Base-by-base conservation (phyloP, 2,888 invertebrate species). In the Epirrhoe alternata region DNA sequence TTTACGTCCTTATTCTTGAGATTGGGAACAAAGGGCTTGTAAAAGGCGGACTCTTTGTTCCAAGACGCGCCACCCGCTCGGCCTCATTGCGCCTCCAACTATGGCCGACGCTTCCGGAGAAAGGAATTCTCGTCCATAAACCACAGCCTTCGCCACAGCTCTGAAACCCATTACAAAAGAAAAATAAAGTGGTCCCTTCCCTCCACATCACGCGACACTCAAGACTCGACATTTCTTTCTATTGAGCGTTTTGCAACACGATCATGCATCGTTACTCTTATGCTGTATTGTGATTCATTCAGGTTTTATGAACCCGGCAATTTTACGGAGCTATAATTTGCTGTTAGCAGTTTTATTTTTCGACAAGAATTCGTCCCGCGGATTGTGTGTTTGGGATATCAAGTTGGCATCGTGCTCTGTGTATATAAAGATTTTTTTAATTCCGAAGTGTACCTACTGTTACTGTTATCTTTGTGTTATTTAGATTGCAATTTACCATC, bases 161-260 rank as follows among this genome's bases (percentile, higher is more conserved):
- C 72, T 72, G 73, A 78, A 65, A 70, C 67, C 70, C 75, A 75
- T 77, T 76, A 50, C 12, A 68, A 74, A 80, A 77, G 73, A 73
- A 74, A 74, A 79, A 77, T 75, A 70, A 76, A 74, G 75, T 74
- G 64, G 68, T 31, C 66, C 65, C 55, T 64, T 59, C 69, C 60
- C 53, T 63, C 71, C 71, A 58, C 55, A 50, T 50, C 30, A 8
- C 61, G 66, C 68, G 50, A 67, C 30, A 24, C 17, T 35, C 53
- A 53, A 51, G 12, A 42, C 55, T 62, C 58, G 56, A 61, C 58
- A 59, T 66, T 16, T 64, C 14, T 35, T 47, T 58, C 24, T 30
- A 45, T 8, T 42, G 12, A 59, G 58, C 54, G 54, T 51, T 54
- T 50, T 30, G 35, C 1, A 24, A 61, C 14, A 12, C 38, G 12